Evolutionary conservation across 2,113 vertebrate genomes (phyloP).

Genomic region (Alouatta palliata): DNA sequence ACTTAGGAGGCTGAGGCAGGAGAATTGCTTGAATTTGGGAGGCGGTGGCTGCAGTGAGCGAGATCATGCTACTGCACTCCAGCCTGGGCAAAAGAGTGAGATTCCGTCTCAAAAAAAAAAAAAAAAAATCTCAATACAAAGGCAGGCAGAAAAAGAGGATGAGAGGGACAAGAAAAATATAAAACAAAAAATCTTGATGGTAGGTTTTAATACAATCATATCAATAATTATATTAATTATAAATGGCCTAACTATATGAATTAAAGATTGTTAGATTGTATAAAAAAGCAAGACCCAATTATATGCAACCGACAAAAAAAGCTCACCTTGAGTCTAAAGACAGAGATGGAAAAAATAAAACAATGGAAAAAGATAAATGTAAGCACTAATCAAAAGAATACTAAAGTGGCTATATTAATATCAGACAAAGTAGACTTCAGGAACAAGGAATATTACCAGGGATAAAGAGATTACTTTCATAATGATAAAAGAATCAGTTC

Average conservation of each 20-base stretch:
- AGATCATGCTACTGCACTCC: too few relatives aligned
- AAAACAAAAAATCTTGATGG: neutral
- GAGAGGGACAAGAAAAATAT: neutral
- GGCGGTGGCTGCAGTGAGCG: too few relatives aligned
- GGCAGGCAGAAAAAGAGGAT: neutral
- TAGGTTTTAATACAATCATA: neutral
- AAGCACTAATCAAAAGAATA: slow-evolving; percentile 8
- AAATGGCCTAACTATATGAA: neutral
- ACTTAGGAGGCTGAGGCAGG: too few relatives aligned
- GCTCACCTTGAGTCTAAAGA: neutral
- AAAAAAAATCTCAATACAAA: neutral
- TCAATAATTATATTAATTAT: slow-evolving; percentile 2
- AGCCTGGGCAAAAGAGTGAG: too few relatives aligned
- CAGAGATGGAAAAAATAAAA: neutral
- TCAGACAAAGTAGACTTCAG: slow-evolving; percentile 20
- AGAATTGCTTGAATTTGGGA: too few relatives aligned
- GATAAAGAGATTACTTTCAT: neutral
- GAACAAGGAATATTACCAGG: neutral
- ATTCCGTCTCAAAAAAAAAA: too few relatives aligned
- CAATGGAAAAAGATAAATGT: neutral
- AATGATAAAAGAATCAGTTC: neutral
- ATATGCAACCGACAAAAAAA: neutral
- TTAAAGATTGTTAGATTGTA: neutral
- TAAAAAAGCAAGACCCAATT: neutral
- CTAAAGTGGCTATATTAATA: neutral